Evolutionary conservation across 1,140 invertebrate genomes (phyloP), one percentile per base, ranked within the genome.

Genomic region (Apocrypta bakeri): DNA sequence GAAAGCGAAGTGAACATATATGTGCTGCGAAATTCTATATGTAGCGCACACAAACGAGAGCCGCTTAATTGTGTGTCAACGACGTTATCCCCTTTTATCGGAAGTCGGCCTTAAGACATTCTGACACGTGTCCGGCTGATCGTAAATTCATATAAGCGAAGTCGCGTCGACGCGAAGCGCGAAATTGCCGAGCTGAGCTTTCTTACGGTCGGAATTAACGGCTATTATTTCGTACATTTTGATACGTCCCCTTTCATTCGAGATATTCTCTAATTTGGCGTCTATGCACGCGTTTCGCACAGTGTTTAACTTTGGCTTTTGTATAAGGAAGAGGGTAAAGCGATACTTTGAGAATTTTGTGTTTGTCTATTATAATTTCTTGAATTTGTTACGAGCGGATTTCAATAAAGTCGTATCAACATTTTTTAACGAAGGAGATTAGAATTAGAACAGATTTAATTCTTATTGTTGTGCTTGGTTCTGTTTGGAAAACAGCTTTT

Each of bases 191-290:
- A 21, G 68, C 14, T 11, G 1, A 7, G 66, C 17, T 31, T 71
- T 33, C 68, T 71, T 33, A 33, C 31, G 68, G 48, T 21, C n/a
- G 31, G 68, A 71, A 71, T 71, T 71, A 71, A 71, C 68, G 68
- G 68, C 68, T 31, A 33, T 33, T 33, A 21, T 71, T 71, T 29
- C 21, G 11, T 31, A 21, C 68, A 12, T 37, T 9, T 2, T 4
- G 33, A 6, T 29, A 24, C 3, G 17, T 7, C 7, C 68, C 29
- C 68, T 71, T 37, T 71, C 68, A 71, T 71, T 71, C 68, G 68
- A 21, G 29, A 27, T 29, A 8, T 33, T 69, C 66, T 27, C 66
- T 29, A 69, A 69, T 69, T 69, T 29, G 11, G 61, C 61, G 25
- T 25, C n/a, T n/a, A n/a, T n/a, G n/a, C n/a, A n/a, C n/a, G n/a